Base-by-base conservation (phyloP, 1,140 invertebrate species). In the Drosophila simulans region DNA sequence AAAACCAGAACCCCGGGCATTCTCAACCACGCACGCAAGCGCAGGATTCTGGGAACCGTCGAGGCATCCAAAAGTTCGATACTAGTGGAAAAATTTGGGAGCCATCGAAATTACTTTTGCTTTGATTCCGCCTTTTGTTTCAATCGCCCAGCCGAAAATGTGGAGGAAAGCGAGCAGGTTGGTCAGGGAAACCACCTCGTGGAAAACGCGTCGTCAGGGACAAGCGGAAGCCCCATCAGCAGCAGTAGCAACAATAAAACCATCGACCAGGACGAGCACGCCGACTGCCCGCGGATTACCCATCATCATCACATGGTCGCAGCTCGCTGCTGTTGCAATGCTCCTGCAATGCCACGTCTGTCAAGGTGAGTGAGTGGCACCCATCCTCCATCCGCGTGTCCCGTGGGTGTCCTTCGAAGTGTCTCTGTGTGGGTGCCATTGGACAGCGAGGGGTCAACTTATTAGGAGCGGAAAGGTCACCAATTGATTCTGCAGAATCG, bases 171-270 rank as follows among this genome's bases (percentile, higher is more conserved):
- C 71, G 46, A 69, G 46, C 69, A 57, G 60, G 51, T 40, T 59
- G 54, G 72, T 43, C 49, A 68, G 63, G 77, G 72, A 85, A 80
- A 64, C 81, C 64, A 66, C n/a, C 55, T 57, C 55, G 60, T 68
- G 72, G 66, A 66, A 70, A 74, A 68, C 80, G 84, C 68, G 84
- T 84, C 72, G 84, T 89, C 84, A 89, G 84, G 84, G 73, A 77
- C 72, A 80, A 64, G 48, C 35, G 39, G 55, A 35, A 66, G 42
- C 53, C 49, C 34, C 59, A 68, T 12, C 57, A 56, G 15, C 43
- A 60, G 20, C 65, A 48, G 5, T 56, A 55, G 10, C 31, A 64
- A 10, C 48, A 77, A 43, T 60, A 35, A 27, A 31, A 45, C 8
- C 46, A 68, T 22, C 27, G 20, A 17, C 52, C 17, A 66, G 31